phyloP scores from a whole-genome alignment of 2,113 vertebrate genomes.

The Oryzias curvinotus region DNA sequence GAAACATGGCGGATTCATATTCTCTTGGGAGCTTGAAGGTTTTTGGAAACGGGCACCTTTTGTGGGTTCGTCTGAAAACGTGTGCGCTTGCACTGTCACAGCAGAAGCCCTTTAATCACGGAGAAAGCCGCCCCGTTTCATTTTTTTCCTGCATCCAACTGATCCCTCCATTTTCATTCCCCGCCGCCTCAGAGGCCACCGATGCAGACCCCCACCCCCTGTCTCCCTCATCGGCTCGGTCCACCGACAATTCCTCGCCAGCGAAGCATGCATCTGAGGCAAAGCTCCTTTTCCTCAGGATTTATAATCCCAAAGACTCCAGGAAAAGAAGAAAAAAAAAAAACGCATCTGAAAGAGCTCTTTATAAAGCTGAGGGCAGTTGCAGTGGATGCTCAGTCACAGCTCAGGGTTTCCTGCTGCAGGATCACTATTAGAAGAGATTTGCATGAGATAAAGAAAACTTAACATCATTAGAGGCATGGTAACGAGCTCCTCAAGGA shows the following conservation, averaged over 20 bases:
- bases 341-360: constrained; percentile 64
- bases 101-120: constrained; percentile 58
- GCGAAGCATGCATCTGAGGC: constrained; percentile 62
- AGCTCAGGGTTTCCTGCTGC: neutral
- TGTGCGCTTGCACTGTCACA: constrained; percentile 23
- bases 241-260: constrained; percentile 58
- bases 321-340: constrained; percentile 40
- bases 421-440: neutral
- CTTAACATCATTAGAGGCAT: constrained; percentile 4
- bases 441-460: neutral
- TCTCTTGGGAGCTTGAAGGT: neutral
- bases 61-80: constrained; percentile 6
- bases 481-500: neutral
- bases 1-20: neutral
- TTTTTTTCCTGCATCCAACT: constrained; percentile 48
- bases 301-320: constrained; percentile 66
- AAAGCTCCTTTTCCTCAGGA: constrained; percentile 70
- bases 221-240: neutral
- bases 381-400: constrained; percentile 32
- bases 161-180: constrained; percentile 31
- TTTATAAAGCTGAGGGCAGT: constrained; percentile 63
- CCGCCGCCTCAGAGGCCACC: constrained; percentile 19
- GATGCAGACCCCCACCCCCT: neutral
- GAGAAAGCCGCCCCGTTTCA: constrained; percentile 57
- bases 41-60: constrained; percentile 1